Base-by-base conservation (phyloP, 2,113 vertebrate genomes). In the Scatophagus argus region DNA sequence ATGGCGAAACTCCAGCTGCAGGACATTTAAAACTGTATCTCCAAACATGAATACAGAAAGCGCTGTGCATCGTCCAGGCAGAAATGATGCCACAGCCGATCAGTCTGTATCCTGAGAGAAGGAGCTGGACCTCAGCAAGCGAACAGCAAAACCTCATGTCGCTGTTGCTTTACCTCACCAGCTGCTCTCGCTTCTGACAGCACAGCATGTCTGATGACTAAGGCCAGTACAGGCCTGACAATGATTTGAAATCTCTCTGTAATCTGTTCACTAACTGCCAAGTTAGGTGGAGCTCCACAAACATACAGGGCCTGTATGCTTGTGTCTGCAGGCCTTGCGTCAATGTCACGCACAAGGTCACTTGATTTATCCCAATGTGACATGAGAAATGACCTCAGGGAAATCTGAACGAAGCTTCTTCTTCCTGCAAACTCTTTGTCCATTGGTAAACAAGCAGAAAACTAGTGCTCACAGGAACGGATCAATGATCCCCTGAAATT, bases 201-300 rank as follows among this genome's bases (percentile, higher is more conserved):
- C 75, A 62, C 70, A 82, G 79, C 79, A 58, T 52, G 71, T 75
- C 79, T 71, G 75, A 66, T 71, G 74, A 65, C 60, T 72, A 55
- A 63, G 71, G 66, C 61, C 55, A 46, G 66, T 62, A 58, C 16
- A 14, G 66, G 32, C 39, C 39, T 67, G 66, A 79, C 76, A 77
- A 72, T 68, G 76, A 80, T 44, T 61, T 73, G 58, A 76, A 83
- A 62, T 82, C 71, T 79, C 64, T 56, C 31, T 61, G 29, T 49
- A 82, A 71, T 58, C 47, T 65, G 34, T 62, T 61, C 71, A 38
- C 56, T 32, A 47, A 82, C 68, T 71, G 71, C 52, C 58, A 70
- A 65, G 52, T 79, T 75, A 43, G 41, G n/a, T 52, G 10, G 12
- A 32, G 27, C 55, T 58, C 44, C 54, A 25, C 49, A 14, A 61